A percentile compares a stretch with the other conserved stretches of the same genome.
phyloP scores from a whole-genome alignment of 2,888 invertebrate genomes.

The Platycnemis pennipes region DNA sequence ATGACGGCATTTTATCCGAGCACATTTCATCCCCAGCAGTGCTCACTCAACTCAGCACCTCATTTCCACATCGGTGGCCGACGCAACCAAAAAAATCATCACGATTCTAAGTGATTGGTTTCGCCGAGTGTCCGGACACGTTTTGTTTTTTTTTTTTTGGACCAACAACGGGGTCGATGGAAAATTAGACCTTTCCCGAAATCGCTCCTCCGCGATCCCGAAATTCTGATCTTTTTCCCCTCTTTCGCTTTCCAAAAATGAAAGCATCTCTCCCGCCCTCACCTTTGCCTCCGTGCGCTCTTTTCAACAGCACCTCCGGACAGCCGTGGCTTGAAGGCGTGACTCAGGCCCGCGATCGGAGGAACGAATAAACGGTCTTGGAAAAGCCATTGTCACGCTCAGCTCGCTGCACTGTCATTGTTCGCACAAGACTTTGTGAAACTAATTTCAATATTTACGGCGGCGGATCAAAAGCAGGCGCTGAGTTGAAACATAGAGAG shows the following conservation, averaged over 20 bases:
- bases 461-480: neutral
- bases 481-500: neutral
- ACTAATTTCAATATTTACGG: neutral
- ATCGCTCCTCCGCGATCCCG: neutral
- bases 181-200: neutral
- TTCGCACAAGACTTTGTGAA: neutral
- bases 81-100: neutral
- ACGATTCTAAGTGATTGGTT: neutral
- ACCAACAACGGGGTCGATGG: neutral
- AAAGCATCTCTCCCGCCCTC: neutral
- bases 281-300: neutral
- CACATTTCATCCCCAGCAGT: neutral
- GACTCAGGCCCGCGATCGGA: neutral
- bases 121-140: neutral
- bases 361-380: neutral
- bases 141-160: neutral
- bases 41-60: neutral
- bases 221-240: neutral
- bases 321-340: neutral
- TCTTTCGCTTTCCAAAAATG: neutral
- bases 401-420: neutral
- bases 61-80: neutral
- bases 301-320: neutral
- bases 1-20: neutral
- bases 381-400: slow-evolving; percentile 7